Base-by-base conservation (phyloP, 2,797 vertebrate species). In the Sebastes minor region DNA sequence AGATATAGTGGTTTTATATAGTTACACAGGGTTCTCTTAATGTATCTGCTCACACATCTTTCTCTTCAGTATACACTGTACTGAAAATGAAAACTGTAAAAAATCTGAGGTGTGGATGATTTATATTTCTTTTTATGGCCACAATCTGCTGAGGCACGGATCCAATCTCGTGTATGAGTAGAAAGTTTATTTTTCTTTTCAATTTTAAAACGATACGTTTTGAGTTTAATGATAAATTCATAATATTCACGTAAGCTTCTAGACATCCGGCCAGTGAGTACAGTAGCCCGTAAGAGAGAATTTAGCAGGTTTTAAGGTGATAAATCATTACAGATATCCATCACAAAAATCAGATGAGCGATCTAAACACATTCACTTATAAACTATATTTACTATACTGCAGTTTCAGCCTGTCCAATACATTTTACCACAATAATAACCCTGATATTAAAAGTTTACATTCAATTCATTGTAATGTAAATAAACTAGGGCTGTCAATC, bases 321-420 rank as follows among this genome's bases (percentile, higher is more conserved):
- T 73, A 72, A 16, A 69, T 74, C 27, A 75, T 20, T 3, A 5
- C 63, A 73, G 66, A 65, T 59, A 62, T 73, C 28, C 52, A 49
- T 72, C n/a, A 52, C 33, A 66, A 10, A 53, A 53, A 67, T 32
- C 18, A 16, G 28, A 71, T 16, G 23, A 77, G 49, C 28, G 13
- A 66, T 32, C 20, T 72, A 46, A 53, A 11, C 20, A 2, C 2
- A 13, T 32, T 80, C 27, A 82, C 16, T 71, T 12, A 3, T 6
- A 20, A 23, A 14, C 0, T 9, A 22, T 79, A 72, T 65, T 64
- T 35, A 3, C 63, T 2, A 52, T 6, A 0, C 14, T 70, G 32
- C 20, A 71, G 53, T 20, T 38, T 65, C 5, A 13, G 18, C 10
- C 46, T 46, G 30, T 20, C 7, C 14, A 32, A 4, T 27, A 33